Conservation (phyloP, 2,888 invertebrate genomes). For the Pollenia griseotomentosa region DNA sequence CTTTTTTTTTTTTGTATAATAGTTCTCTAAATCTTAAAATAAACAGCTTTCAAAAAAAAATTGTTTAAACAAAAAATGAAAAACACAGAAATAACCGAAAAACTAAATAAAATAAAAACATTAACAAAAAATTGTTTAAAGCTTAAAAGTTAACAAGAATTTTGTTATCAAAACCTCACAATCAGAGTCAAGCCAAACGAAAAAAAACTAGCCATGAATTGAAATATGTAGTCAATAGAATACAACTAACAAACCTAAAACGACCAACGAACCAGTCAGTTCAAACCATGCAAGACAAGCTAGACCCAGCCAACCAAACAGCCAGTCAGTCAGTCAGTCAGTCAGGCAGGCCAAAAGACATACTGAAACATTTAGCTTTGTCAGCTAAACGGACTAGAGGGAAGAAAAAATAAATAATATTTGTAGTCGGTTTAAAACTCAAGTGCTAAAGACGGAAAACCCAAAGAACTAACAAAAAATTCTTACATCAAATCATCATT, state of each 20-base stretch:
- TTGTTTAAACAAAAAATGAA: constrained; percentile 11
- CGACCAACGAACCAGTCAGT: constrained; percentile 49
- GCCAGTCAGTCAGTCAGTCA: constrained; percentile 21
- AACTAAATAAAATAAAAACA: background rate
- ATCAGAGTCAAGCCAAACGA: constrained; percentile 36
- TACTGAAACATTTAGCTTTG: constrained; percentile 54
- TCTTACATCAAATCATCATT: constrained; percentile 17
- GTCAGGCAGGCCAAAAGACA: constrained; percentile 23
- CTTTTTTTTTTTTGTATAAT: background rate
- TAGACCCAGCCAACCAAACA: background rate
- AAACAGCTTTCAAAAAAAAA: constrained; percentile 35
- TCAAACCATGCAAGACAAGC: constrained; percentile 35
- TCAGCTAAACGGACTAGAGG: constrained; percentile 54
- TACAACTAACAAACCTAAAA: constrained; percentile 9
- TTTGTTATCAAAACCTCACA: constrained; percentile 66
- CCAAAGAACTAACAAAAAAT: constrained; percentile 9
- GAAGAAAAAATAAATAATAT: background rate
- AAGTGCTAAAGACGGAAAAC: background rate
- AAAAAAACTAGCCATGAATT: background rate
- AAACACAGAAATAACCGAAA: constrained; percentile 1
- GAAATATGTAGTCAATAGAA: constrained; percentile 28
- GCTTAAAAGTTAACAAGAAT: constrained; percentile 73
- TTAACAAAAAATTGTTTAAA: constrained; percentile 34
- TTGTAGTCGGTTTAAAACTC: background rate
- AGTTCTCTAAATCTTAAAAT: constrained; percentile 5